Evolutionary conservation across 2,797 vertebrate genomes (phyloP).

Genomic region (Pempheris klunzingeri): DNA sequence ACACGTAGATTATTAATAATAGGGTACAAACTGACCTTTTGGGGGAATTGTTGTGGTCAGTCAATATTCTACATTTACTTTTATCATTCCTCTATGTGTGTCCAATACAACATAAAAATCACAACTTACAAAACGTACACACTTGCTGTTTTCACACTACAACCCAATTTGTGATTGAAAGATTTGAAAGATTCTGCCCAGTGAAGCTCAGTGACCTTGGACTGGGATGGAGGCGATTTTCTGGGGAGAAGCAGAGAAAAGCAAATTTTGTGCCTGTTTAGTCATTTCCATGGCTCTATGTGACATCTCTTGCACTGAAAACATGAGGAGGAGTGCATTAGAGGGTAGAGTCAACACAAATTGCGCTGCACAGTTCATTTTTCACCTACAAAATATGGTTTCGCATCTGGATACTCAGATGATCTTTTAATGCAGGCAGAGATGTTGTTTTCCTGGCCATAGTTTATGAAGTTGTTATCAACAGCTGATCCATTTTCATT

Average conservation of each 20-base stretch:
- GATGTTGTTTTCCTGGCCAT: constrained; percentile 11
- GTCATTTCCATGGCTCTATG: constrained; percentile 19
- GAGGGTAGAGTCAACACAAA: constrained; percentile 11
- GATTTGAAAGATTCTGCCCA: constrained; percentile 20
- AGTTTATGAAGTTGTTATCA: background rate
- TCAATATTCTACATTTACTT: background rate
- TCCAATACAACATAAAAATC: background rate
- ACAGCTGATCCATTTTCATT: background rate
- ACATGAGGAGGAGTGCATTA: background rate
- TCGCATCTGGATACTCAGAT: background rate
- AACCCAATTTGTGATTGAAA: constrained; percentile 3
- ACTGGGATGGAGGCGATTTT: background rate
- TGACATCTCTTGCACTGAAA: constrained; percentile 26
- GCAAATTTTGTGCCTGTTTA: constrained; percentile 15
- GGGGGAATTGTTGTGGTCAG: background rate
- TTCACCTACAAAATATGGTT: background rate
- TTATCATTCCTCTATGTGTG: background rate
- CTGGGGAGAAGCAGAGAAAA: background rate
- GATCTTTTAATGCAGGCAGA: background rate
- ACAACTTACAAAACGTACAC: background rate
- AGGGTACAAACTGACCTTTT: background rate
- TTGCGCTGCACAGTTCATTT: constrained; percentile 11
- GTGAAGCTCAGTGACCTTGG: constrained; percentile 18
- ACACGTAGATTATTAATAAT: background rate
- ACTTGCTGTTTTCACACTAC: background rate